Evolutionary conservation across 2,113 vertebrate species (phyloP).

Genomic region (Arizona elegans): DNA sequence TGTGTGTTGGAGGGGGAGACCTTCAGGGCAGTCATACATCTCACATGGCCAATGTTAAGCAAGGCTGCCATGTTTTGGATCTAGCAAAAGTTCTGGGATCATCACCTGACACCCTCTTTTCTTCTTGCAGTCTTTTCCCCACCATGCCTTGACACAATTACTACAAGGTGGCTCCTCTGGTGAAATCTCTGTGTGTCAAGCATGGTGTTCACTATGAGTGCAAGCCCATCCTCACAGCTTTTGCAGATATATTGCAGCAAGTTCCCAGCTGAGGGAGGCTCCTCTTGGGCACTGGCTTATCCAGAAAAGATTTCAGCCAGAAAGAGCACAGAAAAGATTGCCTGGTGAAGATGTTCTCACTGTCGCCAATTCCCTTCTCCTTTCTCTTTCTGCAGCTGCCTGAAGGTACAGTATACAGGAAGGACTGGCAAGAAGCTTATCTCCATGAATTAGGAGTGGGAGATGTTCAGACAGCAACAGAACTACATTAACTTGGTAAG

Average conservation of each 20-base stretch:
- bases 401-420: neutral
- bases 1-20: too few species aligned
- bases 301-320: too few species aligned
- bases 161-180: slow-evolving; percentile 72
- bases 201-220: slow-evolving; percentile 68
- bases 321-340: neutral
- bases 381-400: slow-evolving; percentile 64
- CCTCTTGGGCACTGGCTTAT: neutral
- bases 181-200: slow-evolving; percentile 73
- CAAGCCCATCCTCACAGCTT: slow-evolving; percentile 69
- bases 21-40: too few species aligned
- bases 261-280: slow-evolving; percentile 18
- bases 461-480: neutral
- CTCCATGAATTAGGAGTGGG: neutral
- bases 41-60: too few species aligned
- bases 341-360: neutral
- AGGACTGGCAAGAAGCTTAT: slow-evolving; percentile 3
- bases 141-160: slow-evolving; percentile 74
- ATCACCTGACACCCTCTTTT: neutral
- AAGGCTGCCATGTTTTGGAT: too few species aligned
- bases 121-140: slow-evolving; percentile 72
- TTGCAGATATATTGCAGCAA: slow-evolving; percentile 72
- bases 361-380: neutral
- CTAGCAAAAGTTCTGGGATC: too few species aligned
- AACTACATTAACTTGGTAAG: neutral